Evolutionary conservation across 2,797 vertebrate species (phyloP).

Genomic region (Coracias cyanogaster): DNA sequence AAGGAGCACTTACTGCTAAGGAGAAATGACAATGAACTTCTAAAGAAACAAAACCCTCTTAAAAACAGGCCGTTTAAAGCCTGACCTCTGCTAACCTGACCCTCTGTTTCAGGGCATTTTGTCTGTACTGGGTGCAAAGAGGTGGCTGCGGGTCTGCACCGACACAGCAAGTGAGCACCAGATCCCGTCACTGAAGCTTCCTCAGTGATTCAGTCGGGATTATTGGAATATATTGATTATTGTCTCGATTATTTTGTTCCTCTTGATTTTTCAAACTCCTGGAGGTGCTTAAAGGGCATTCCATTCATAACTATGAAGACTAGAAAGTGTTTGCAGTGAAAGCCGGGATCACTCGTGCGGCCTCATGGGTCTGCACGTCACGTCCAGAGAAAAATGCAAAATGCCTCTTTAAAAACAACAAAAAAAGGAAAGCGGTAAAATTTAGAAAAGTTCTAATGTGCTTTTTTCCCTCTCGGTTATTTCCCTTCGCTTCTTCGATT

Average conservation of each 20-base stretch:
- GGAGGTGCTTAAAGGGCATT: not conserved
- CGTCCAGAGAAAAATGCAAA: not conserved
- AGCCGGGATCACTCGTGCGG: not conserved
- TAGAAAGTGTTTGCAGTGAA: not conserved
- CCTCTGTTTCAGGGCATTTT: not conserved
- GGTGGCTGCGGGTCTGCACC: not conserved
- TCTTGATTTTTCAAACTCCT: not conserved
- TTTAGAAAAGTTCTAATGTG: not conserved
- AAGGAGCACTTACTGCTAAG: not conserved
- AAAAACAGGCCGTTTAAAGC: not conserved
- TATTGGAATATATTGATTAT: not conserved
- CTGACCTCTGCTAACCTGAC: constrained; percentile 12
- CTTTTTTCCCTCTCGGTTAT: not conserved
- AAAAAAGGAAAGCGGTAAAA: not conserved
- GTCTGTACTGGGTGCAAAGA: not conserved
- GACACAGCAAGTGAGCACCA: not conserved
- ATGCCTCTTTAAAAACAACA: not conserved
- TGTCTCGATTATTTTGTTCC: not conserved
- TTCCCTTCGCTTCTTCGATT: not conserved
- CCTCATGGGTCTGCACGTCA: not conserved
- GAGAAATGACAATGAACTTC: constrained; percentile 35
- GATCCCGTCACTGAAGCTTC: not conserved
- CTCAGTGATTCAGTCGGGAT: not conserved
- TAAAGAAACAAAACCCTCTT: not conserved
- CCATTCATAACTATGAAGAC: not conserved